Conservation (phyloP, 2,888 invertebrate genomes). For the Drosophila macrospina region DNA sequence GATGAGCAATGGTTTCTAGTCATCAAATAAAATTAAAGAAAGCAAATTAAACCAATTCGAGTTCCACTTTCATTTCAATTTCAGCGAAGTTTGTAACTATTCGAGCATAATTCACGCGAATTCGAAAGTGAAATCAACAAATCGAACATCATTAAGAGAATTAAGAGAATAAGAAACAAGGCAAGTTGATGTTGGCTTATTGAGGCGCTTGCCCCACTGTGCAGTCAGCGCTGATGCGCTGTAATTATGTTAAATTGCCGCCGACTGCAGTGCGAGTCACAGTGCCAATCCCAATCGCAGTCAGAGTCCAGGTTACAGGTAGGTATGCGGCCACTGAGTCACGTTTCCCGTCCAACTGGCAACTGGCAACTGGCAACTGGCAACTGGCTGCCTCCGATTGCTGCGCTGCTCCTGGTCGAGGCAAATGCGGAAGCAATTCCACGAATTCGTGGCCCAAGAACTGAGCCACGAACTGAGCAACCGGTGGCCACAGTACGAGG, state of each 20-base stretch:
- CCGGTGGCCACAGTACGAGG: conserved; percentile 43
- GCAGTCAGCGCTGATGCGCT: conserved; percentile 31
- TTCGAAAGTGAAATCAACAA: conserved; percentile 11
- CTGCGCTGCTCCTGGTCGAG: conserved; percentile 50
- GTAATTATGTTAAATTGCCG: conserved; percentile 80
- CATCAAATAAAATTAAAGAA: neutral
- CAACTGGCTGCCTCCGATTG: conserved; percentile 32
- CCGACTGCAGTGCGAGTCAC: conserved; percentile 49
- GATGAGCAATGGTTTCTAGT: neutral
- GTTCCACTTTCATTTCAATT: neutral
- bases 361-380: conserved; percentile 44
- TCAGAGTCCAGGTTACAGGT: conserved; percentile 22
- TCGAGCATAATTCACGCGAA: conserved; percentile 2
- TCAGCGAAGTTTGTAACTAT: neutral
- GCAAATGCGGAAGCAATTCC: conserved; percentile 77
- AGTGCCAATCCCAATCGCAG: conserved; percentile 25
- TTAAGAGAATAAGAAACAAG: conserved; percentile 7
- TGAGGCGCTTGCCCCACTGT: conserved; percentile 54
- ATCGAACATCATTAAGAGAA: neutral
- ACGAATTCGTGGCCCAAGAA: conserved; percentile 78
- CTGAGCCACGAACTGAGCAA: conserved; percentile 59
- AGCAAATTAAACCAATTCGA: neutral
- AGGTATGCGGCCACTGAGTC: conserved; percentile 74
- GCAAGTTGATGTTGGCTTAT: neutral
- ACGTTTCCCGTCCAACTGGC: conserved; percentile 69